phyloP scores from a whole-genome alignment of 2,888 invertebrate genomes.

The Hymenopus coronatus region DNA sequence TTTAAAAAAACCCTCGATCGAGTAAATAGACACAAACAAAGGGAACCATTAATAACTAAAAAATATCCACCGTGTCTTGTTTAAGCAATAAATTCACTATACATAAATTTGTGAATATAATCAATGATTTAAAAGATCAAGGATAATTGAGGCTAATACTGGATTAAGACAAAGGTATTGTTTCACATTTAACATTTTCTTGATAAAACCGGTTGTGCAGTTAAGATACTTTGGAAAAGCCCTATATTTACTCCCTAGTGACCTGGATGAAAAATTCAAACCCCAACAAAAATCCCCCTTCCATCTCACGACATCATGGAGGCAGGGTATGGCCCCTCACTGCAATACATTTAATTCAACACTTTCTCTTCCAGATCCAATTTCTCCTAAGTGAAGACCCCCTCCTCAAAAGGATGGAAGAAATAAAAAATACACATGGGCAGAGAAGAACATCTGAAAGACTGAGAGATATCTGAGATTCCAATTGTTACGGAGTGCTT shows the following conservation, averaged over 20 bases:
- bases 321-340: neutral
- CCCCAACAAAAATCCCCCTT: neutral
- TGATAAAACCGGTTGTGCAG: neutral
- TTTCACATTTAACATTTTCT: too few relatives aligned
- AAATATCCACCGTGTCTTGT: too few relatives aligned
- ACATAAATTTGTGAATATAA: too few relatives aligned
- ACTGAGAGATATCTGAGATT: neutral
- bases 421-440: neutral
- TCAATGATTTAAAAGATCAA: too few relatives aligned
- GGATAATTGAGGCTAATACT: too few relatives aligned
- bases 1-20: too few relatives aligned
- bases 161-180: too few relatives aligned
- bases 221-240: neutral
- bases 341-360: neutral
- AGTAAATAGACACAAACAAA: too few relatives aligned
- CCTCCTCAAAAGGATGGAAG: neutral
- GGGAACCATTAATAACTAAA: too few relatives aligned
- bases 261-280: neutral
- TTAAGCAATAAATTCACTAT: too few relatives aligned
- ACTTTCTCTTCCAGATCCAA: neutral
- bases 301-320: neutral
- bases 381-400: neutral
- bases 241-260: neutral
- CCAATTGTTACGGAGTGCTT: neutral
- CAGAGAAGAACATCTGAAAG: neutral